Evolutionary conservation across 2,888 invertebrate genomes (phyloP).

Genomic region (Saturnia pavonia): DNA sequence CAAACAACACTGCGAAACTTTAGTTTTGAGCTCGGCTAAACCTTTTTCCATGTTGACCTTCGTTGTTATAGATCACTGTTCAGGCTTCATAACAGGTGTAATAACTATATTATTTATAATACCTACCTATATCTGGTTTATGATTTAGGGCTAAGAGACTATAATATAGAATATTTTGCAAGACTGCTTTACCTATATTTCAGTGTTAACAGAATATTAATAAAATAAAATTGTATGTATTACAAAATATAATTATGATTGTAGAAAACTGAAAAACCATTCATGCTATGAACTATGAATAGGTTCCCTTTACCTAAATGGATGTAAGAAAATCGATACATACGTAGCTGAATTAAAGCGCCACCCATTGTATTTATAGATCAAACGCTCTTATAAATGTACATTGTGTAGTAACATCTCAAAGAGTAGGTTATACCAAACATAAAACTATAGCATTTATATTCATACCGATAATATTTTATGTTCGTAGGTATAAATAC

Average conservation of each 20-base stretch:
- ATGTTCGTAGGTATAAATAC: too few species aligned
- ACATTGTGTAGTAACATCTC: background rate
- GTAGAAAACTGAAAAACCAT: constrained; percentile 29
- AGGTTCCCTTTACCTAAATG: constrained; percentile 45
- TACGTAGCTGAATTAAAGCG: constrained; percentile 49
- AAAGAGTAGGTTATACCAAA: too few species aligned
- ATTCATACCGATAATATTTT: too few species aligned
- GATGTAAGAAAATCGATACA: constrained; percentile 64
- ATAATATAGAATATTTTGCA: background rate
- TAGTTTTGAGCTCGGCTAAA: too few species aligned
- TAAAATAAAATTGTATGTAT: background rate
- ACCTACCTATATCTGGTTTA: too few species aligned
- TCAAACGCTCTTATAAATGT: constrained; percentile 1
- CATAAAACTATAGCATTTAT: background rate
- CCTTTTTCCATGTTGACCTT: too few species aligned
- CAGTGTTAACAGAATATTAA: background rate
- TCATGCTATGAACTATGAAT: constrained; percentile 50
- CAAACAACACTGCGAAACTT: too few species aligned
- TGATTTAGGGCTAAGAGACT: background rate
- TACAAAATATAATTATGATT: background rate
- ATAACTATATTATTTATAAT: too few species aligned
- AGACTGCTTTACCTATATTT: background rate
- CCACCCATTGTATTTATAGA: constrained; percentile 34
- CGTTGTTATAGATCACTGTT: too few species aligned
- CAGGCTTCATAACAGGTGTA: too few species aligned